Evolutionary conservation across 2,888 invertebrate genomes (phyloP).

Genomic region (Barypeithes pellucidus): DNA sequence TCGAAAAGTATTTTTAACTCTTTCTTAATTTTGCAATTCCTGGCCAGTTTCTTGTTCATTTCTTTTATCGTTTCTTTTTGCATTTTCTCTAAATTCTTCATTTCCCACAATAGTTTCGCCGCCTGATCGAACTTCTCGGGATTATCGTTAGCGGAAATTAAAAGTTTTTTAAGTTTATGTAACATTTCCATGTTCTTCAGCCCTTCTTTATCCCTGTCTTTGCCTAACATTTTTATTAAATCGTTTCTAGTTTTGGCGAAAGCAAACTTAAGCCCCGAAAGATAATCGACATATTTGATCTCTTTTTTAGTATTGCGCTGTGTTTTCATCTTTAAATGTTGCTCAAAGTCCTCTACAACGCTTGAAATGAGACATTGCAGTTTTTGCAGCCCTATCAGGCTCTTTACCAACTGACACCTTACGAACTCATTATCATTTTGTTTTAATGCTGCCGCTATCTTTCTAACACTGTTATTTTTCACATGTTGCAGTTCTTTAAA

Average conservation of each 20-base stretch:
- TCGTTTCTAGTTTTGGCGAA: slow-evolving; percentile 74
- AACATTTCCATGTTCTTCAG: slow-evolving; percentile 62
- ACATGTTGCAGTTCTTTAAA: slow-evolving; percentile 63
- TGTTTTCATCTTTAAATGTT: slow-evolving; percentile 69
- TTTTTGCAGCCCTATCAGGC: slow-evolving; percentile 65
- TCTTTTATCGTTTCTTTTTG: slow-evolving; percentile 68
- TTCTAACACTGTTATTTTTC: slow-evolving; percentile 59
- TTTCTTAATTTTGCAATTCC: slow-evolving; percentile 64
- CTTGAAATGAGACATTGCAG: slow-evolving; percentile 64
- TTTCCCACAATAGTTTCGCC: slow-evolving; percentile 69
- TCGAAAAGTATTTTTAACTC: slow-evolving; percentile 69
- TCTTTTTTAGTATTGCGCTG: slow-evolving; percentile 72
- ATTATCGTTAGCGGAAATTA: slow-evolving; percentile 71
- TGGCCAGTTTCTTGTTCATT: slow-evolving; percentile 62
- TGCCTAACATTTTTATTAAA: slow-evolving; percentile 72
- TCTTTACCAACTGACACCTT: slow-evolving; percentile 62
- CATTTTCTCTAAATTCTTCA: slow-evolving; percentile 66
- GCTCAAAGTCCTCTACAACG: slow-evolving; percentile 64
- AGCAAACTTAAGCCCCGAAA: slow-evolving; percentile 73
- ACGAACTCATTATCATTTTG: slow-evolving; percentile 61
- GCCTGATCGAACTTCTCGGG: slow-evolving; percentile 62
- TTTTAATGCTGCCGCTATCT: slow-evolving; percentile 58
- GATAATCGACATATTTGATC: slow-evolving; percentile 71
- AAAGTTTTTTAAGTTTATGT: slow-evolving; percentile 69
- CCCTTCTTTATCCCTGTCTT: slow-evolving; percentile 71